phyloP scores from a whole-genome alignment of 2,113 vertebrate species.

The Origma solitaria region DNA sequence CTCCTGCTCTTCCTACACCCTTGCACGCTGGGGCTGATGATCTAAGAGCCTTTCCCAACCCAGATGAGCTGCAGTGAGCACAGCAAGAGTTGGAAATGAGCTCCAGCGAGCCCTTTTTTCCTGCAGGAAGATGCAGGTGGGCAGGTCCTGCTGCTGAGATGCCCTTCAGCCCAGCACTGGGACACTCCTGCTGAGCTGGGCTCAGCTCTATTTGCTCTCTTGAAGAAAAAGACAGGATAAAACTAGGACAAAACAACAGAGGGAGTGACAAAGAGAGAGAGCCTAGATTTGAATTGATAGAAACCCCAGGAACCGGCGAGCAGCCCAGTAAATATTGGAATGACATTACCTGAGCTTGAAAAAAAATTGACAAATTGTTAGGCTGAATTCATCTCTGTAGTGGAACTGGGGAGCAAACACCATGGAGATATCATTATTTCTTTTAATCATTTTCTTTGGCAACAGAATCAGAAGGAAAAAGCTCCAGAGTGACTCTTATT shows the following conservation, averaged over 20 bases:
- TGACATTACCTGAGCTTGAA: constrained; percentile 18
- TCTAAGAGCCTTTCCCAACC: background rate
- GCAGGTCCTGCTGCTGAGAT: background rate
- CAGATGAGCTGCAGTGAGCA: background rate
- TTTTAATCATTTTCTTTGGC: constrained; percentile 52
- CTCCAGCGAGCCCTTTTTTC: background rate
- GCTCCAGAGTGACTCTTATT: constrained; percentile 9
- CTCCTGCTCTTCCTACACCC: background rate
- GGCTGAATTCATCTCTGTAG: constrained; percentile 23
- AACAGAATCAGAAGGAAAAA: constrained; percentile 29
- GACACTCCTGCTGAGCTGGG: background rate
- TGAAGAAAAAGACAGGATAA: background rate
- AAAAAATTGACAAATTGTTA: constrained; percentile 6
- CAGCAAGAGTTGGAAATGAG: background rate
- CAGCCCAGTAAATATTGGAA: constrained; percentile 26
- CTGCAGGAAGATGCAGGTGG: background rate
- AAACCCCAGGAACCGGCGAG: background rate
- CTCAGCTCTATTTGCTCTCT: background rate
- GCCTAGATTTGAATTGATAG: background rate
- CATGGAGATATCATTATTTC: constrained; percentile 38
- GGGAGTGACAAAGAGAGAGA: background rate
- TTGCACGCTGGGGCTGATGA: background rate
- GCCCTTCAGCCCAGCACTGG: background rate
- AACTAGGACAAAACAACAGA: background rate
- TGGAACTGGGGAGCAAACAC: constrained; percentile 2